Conservation (phyloP, 2,797 vertebrate species). For the Schizopygopsis pylzovi region DNA sequence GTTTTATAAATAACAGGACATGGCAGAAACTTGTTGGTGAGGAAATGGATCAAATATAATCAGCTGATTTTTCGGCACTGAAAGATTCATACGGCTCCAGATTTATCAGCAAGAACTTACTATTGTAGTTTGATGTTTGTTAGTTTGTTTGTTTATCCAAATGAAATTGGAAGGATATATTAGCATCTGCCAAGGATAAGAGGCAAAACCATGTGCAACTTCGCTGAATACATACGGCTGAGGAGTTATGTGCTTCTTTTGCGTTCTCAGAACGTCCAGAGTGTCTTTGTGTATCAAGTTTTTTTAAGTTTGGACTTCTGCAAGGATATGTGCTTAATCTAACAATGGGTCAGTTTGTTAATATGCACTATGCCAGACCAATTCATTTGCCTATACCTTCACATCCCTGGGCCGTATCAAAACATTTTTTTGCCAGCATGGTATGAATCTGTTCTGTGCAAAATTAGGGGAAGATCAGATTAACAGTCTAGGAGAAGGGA, state of each 20-base stretch:
- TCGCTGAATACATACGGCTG: too few relatives aligned
- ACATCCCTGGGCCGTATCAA: neutral
- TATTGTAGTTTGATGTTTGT: neutral
- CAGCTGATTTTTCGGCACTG: neutral
- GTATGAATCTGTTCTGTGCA: too few relatives aligned
- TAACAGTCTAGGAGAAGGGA: too few relatives aligned
- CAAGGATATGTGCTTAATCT: too few relatives aligned
- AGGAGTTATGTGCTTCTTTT: too few relatives aligned
- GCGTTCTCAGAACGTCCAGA: too few relatives aligned
- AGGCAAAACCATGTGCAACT: neutral
- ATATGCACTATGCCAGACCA: neutral
- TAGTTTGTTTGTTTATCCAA: neutral
- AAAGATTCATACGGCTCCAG: neutral
- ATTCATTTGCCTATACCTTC: neutral
- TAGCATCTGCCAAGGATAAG: neutral
- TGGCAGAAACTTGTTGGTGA: neutral
- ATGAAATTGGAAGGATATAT: neutral
- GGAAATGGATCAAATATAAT: neutral
- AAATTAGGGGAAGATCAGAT: too few relatives aligned
- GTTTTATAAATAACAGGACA: neutral
- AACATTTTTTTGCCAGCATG: too few relatives aligned
- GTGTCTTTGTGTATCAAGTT: too few relatives aligned
- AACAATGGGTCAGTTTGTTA: too few relatives aligned
- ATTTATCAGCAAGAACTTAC: too few relatives aligned
- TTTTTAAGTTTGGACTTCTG: too few relatives aligned